Conservation (phyloP, 2,888 invertebrate genomes). For the Ypsolopha scabrella region DNA sequence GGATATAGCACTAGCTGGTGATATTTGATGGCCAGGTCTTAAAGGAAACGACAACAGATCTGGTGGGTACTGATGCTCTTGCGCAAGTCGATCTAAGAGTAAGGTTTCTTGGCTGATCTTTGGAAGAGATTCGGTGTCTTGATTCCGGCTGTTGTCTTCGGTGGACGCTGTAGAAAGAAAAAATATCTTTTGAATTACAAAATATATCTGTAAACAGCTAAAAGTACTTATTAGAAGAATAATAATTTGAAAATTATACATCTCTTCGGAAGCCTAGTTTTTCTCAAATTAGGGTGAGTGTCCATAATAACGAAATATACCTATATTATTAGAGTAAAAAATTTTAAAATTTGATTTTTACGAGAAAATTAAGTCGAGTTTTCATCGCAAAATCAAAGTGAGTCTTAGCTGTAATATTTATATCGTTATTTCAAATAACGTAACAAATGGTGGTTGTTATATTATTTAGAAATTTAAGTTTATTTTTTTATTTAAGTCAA, state of each 20-base stretch:
- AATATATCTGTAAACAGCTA: not conserved
- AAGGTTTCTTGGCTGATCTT: slow-evolving; percentile 62
- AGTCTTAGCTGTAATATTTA: too few relatives aligned
- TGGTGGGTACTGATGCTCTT: slow-evolving; percentile 77
- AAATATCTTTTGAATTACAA: not conserved
- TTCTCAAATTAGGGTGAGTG: not conserved
- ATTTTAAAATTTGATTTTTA: too few relatives aligned
- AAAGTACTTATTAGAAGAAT: not conserved
- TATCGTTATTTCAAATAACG: too few relatives aligned
- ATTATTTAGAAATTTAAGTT: too few relatives aligned
- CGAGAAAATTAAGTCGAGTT: too few relatives aligned
- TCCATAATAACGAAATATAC: too few relatives aligned
- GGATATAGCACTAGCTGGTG: slow-evolving; percentile 55
- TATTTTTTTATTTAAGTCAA: too few relatives aligned
- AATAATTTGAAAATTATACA: not conserved
- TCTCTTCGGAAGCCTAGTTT: not conserved
- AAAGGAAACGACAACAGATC: slow-evolving; percentile 84
- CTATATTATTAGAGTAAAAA: too few relatives aligned
- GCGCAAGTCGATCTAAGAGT: slow-evolving; percentile 48
- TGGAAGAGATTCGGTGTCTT: slow-evolving; percentile 68
- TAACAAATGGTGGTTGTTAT: too few relatives aligned
- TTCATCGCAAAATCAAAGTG: too few relatives aligned
- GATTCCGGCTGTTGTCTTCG: slow-evolving; percentile 73
- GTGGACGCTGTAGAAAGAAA: slow-evolving; percentile 53
- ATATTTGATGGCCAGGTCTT: slow-evolving; percentile 46